A percentile compares a stretch with the other conserved stretches of the same genome.
These are phyloP conservation scores for Graptemys geographica DNA, from an alignment of 2,797 vertebrate genomes.

Conservation along the genomic window DNA sequence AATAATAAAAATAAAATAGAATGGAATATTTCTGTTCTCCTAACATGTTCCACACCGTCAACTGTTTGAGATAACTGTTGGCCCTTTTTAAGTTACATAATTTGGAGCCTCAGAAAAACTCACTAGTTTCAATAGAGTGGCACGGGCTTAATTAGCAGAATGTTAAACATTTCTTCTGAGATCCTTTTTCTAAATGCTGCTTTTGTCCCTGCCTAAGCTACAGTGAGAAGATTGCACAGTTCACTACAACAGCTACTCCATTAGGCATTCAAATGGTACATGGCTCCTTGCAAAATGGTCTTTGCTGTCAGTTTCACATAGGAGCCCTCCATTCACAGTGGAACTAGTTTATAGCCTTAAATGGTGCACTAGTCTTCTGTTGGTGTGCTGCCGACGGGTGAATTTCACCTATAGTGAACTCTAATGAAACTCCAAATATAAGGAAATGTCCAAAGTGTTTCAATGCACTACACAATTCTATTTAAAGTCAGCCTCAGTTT, in stretches of 20 bases:
- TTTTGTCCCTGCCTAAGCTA: neutral
- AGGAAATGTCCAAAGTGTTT: neutral
- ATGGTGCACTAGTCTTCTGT: neutral
- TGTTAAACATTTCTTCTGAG: neutral
- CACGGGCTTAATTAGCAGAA: neutral
- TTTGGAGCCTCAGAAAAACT: slow-evolving; percentile 8
- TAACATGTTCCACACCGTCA: neutral
- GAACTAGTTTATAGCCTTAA: neutral
- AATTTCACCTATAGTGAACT: neutral
- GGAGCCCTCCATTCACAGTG: neutral
- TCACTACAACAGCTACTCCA: neutral
- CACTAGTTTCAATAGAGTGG: neutral
- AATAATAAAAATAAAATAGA: neutral
- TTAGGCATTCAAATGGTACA: neutral
- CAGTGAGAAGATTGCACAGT: neutral
- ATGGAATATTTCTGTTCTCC: neutral
- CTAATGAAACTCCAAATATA: neutral
- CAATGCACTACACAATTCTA: neutral
- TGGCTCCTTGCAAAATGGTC: neutral
- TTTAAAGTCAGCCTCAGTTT: neutral
- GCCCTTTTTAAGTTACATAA: neutral
- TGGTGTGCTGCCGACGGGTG: neutral
- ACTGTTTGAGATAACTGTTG: neutral
- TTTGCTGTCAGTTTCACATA: neutral
- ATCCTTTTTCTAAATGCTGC: neutral